phyloP scores from a whole-genome alignment of 2,797 vertebrate species.

The Siniperca undulata region DNA sequence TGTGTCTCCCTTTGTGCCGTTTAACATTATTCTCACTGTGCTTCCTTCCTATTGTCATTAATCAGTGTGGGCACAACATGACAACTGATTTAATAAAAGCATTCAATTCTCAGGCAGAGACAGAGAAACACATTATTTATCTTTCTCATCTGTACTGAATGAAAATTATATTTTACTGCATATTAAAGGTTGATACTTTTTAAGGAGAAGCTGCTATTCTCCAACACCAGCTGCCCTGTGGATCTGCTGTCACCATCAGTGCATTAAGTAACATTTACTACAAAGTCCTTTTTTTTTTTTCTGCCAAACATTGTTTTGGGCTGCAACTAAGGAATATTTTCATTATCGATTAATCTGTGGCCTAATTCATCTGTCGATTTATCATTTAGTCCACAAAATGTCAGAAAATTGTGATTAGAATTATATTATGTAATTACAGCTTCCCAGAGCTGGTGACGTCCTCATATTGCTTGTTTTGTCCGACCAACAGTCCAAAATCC shows the following conservation, averaged over 20 bases:
- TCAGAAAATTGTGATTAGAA: neutral
- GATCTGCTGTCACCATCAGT: neutral
- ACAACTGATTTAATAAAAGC: slow-evolving; percentile 12
- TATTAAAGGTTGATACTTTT: neutral
- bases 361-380: neutral
- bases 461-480: neutral
- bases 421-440: too few species aligned
- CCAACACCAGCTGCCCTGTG: neutral
- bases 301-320: neutral
- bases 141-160: neutral
- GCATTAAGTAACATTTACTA: neutral
- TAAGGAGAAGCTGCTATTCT: neutral
- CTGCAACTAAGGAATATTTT: neutral
- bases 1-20: slow-evolving; percentile 21
- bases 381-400: neutral
- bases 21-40: slow-evolving; percentile 39
- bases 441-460: neutral
- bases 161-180: neutral
- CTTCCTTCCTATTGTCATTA: slow-evolving; percentile 56
- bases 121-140: neutral
- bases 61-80: neutral
- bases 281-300: neutral
- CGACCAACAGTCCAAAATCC: neutral
- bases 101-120: neutral
- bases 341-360: too few species aligned